phyloP scores from a whole-genome alignment of 1,140 invertebrate genomes.

The Temnothorax longispinosus region DNA sequence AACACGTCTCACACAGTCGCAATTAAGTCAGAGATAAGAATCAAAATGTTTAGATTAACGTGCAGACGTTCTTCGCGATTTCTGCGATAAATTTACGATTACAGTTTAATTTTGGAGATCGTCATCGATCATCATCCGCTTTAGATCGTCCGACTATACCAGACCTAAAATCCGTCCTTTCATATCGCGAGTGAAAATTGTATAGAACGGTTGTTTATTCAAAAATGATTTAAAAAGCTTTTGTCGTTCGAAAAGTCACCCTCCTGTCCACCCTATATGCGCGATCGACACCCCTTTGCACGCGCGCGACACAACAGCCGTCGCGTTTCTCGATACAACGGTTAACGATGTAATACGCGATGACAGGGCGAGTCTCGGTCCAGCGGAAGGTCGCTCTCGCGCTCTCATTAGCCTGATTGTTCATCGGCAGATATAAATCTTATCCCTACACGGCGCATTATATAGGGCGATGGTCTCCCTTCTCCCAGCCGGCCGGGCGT shows the following conservation, averaged over 20 bases:
- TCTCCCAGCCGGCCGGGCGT: conserved; percentile 63
- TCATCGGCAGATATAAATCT: conserved; percentile 46
- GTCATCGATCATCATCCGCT: background rate
- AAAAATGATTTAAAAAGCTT: background rate
- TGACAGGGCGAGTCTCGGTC: background rate
- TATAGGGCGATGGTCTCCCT: conserved; percentile 69
- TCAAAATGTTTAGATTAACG: too few species aligned
- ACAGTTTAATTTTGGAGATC: background rate
- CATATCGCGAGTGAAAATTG: background rate
- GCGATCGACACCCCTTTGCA: background rate
- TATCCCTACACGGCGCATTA: conserved; percentile 56
- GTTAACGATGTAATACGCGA: background rate
- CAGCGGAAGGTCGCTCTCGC: conserved; percentile 1
- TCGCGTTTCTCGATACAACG: background rate
- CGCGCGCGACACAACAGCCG: background rate
- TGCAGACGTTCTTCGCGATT: background rate
- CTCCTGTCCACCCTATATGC: background rate
- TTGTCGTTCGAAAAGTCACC: background rate
- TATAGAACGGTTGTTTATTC: background rate
- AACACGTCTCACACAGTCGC: too few species aligned
- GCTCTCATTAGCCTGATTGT: conserved; percentile 49
- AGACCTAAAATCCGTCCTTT: background rate
- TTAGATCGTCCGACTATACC: background rate
- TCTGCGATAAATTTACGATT: background rate
- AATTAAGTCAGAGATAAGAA: too few species aligned